Evolutionary conservation across 2,797 vertebrate species (phyloP).

Genomic region (Botia almorhae): DNA sequence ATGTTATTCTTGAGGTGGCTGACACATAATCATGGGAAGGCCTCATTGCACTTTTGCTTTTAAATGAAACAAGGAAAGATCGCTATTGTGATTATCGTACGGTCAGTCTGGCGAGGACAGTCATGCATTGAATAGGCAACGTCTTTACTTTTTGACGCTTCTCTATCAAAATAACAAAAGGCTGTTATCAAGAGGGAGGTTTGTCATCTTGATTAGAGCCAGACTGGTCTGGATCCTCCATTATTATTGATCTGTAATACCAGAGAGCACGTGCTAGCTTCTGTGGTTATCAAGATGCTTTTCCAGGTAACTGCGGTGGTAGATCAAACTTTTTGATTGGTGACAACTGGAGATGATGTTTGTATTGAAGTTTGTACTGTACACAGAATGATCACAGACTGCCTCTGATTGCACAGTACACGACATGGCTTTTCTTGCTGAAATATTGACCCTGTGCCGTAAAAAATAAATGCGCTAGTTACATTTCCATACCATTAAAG

Average conservation of each 20-base stretch:
- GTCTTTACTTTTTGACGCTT: slow-evolving; percentile 17
- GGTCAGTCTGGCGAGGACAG: neutral
- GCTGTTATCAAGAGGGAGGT: slow-evolving; percentile 26
- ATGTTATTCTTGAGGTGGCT: slow-evolving; percentile 68
- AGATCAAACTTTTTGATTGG: slow-evolving; percentile 7
- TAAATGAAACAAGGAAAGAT: slow-evolving; percentile 40
- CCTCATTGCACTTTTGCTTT: slow-evolving; percentile 45
- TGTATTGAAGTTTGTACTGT: neutral
- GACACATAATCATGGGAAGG: slow-evolving; percentile 71
- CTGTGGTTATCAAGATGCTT: neutral
- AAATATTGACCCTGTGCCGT: neutral
- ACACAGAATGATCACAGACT: neutral
- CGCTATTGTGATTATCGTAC: slow-evolving; percentile 43
- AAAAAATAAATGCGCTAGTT: neutral
- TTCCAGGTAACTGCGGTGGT: neutral
- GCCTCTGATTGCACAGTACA: neutral
- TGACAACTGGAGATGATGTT: neutral
- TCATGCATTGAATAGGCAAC: slow-evolving; percentile 20
- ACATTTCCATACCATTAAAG: slow-evolving; percentile 41
- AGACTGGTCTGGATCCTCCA: neutral
- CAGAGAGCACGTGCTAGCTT: neutral
- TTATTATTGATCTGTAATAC: slow-evolving; percentile 32
- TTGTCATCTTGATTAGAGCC: slow-evolving; percentile 23
- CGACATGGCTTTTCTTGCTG: neutral
- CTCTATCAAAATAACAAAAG: slow-evolving; percentile 23